phyloP scores from a whole-genome alignment of 2,888 invertebrate genomes.

The Myathropa florea region DNA sequence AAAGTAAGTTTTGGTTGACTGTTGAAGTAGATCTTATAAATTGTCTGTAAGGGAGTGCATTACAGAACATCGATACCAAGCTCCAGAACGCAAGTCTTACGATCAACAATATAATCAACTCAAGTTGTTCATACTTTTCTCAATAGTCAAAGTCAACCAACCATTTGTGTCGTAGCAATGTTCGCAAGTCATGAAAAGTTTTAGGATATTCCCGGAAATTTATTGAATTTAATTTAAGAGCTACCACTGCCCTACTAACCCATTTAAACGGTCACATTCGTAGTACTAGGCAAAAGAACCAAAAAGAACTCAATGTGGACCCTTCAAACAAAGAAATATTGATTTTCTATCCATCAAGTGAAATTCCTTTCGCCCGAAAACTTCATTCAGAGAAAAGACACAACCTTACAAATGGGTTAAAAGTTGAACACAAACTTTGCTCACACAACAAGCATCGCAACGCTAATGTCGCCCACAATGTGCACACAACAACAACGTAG shows the following conservation, averaged over 20 bases:
- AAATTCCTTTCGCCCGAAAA: constrained; percentile 23
- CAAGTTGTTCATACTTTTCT: no score
- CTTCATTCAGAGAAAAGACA: constrained; percentile 3
- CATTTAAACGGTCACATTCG: not conserved
- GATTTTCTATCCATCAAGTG: constrained; percentile 50
- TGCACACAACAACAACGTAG: not conserved
- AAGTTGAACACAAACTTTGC: constrained; percentile 55
- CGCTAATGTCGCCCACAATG: constrained; percentile 10
- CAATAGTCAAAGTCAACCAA: no score
- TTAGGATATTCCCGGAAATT: no score
- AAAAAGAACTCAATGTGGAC: not conserved
- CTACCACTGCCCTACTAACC: not conserved
- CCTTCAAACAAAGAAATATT: constrained; percentile 22
- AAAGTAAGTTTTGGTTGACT: no score
- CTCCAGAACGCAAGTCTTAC: no score
- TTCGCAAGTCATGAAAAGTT: no score
- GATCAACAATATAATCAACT: no score
- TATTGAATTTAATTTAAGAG: not conserved
- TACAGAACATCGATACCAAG: no score
- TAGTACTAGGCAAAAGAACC: constrained; percentile 23
- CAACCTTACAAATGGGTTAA: constrained; percentile 20
- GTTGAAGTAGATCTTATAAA: no score
- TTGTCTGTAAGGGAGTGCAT: no score
- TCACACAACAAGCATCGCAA: not conserved
- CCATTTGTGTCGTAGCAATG: no score